Evolutionary conservation across 2,113 vertebrate genomes (phyloP), one percentile per base, ranked within the genome.

Genomic region (Lepisosteus oculatus): DNA sequence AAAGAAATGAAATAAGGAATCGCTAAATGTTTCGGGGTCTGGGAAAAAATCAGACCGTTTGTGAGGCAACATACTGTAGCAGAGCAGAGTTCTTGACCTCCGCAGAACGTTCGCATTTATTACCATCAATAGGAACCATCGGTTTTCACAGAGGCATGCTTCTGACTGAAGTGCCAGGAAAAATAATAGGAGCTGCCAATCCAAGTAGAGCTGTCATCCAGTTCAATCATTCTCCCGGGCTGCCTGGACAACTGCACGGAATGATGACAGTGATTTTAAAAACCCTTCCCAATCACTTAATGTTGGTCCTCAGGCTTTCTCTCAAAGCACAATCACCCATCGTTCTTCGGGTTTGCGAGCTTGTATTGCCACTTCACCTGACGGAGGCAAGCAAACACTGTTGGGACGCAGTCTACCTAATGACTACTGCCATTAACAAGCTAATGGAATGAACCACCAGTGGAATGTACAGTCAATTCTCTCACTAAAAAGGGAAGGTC

Each of bases 161-260:
- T 71, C 44, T 71, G 69, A 71, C 69, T 71, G 57, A 12, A 62
- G 69, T 51, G 55, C 29, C 71, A 13, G 42, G 44, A 45, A 47
- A 67, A 47, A 68, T 67, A 62, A 54, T 71, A 71, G 44, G 12
- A 62, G 44, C 69, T 62, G 69, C 61, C 69, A 71, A 7, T 71
- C 69, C 62, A 44, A 47, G 69, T 14, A 59, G 61, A 71, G 1
- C 44, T 55, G 41, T 57, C 72, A 69, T 13, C 69, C 41, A 1
- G 0, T 15, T 45, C 73, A 81, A 17, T 44, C 69, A 61, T 0
- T 29, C 55, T 43, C 43, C 6, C 43, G 69, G 43, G 45, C 61
- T 17, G 57, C 75, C 14, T 4, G 12, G 69, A 47, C 43, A 13
- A 3, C 42, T 57, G 9, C 51, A 67, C 4, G 7, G 67, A 47